Percentiles rank a stretch among this genome's conserved stretches.
Evolutionary conservation across 2,113 vertebrate genomes (phyloP).

Genomic region (Hassar affinis): DNA sequence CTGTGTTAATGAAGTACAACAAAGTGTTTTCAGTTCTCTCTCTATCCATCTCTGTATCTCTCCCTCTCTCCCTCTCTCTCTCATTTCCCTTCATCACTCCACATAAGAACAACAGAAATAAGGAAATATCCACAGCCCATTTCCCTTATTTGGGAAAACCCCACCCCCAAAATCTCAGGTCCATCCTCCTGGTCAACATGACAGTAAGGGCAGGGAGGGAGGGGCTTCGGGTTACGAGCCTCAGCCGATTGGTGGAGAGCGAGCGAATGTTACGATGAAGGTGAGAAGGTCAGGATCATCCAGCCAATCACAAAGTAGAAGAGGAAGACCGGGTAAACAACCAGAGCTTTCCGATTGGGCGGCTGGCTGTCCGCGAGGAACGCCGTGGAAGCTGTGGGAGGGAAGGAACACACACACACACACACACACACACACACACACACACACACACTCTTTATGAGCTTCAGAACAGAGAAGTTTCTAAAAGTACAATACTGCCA

Average conservation of each 20-base stretch:
- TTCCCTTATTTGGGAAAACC: not conserved
- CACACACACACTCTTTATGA: not conserved
- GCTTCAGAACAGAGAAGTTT: not conserved
- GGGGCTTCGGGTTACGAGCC: not conserved
- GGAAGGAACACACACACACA: not conserved
- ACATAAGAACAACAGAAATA: not conserved
- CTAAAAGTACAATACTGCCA: not conserved
- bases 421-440: slow-evolving; percentile 11
- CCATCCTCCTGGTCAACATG: not conserved
- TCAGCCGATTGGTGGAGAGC: not conserved
- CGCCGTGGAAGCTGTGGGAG: slow-evolving; percentile 84
- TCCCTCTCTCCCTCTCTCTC: not conserved
- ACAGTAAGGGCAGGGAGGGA: not conserved
- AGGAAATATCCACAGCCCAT: not conserved
- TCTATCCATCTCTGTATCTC: too few species aligned
- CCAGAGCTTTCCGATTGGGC: slow-evolving; percentile 87
- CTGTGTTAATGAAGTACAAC: not conserved
- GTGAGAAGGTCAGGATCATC: slow-evolving; percentile 91
- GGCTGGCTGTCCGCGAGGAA: slow-evolving; percentile 94
- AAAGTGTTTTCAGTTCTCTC: not conserved
- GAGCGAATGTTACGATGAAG: slow-evolving; percentile 47
- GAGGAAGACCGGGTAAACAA: slow-evolving; percentile 94
- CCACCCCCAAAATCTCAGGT: not conserved
- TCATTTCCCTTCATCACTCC: not conserved
- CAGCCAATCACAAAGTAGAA: slow-evolving; percentile 98